Evolutionary conservation across 2,113 vertebrate species (phyloP), one percentile per base, ranked within the genome.

Genomic region (Eudyptes chrysolophus): DNA sequence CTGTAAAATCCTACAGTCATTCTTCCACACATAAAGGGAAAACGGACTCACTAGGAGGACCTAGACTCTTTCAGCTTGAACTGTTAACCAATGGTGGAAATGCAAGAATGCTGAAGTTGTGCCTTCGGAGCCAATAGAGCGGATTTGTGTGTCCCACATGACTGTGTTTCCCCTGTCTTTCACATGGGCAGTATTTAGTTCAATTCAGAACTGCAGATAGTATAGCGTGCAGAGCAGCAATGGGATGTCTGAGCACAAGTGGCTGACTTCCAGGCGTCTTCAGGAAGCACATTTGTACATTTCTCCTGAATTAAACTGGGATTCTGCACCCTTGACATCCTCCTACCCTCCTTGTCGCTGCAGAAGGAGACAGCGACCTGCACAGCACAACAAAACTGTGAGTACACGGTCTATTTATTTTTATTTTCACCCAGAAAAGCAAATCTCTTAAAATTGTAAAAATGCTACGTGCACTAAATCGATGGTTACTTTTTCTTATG

Each of bases 181-280:
- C 98, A 97, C 98, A 98, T 96, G 98, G 97, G 98, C 98, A 97
- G 97, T 96, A 97, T 98, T 97, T 95, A 98, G 98, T 98, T 98
- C 98, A 98, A 98, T 99, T 98, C 98, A 98, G 98, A 98, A 98
- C 98, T 98, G 98, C 98, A 98, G 98, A 98, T 98, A 97, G 98
- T 98, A 94, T 95, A 98, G 98, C 97, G 86, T 98, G 98, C 98
- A 96, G 97, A 96, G 98, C 97, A 97, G 97, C 97, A 88, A 93
- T 98, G 98, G 98, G 98, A 98, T 98, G 98, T 97, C 97, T 80
- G 97, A 75, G 96, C 96, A 84, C 88, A 95, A 97, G 97, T 94
- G 97, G 77, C 97, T 87, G 97, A 97, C 96, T 97, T 96, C 92
- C 90, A 81, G 85, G 95, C 55, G 95, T 96, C 97, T 97, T 95